These are phyloP conservation scores for Syngnathus typhle DNA, from an alignment of 2,113 vertebrate genomes.

Conservation along the genomic window DNA sequence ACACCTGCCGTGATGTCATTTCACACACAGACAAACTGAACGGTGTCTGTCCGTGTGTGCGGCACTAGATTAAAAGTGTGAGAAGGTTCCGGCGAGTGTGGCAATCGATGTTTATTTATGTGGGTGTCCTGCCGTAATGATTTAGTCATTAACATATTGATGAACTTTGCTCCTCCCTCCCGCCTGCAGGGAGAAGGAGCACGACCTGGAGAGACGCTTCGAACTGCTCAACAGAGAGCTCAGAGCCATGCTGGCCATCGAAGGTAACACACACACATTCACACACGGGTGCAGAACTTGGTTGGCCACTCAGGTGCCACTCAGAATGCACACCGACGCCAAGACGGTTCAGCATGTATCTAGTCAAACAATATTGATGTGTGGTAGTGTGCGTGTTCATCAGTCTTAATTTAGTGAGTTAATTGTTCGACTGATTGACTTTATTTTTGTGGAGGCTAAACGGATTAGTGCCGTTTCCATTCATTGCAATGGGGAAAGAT, in stretches of 20 bases:
- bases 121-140: conserved; percentile 97
- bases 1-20: conserved; percentile 9
- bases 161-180: conserved; percentile 79
- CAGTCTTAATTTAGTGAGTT: no score
- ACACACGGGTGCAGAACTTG: neutral
- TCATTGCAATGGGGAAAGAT: no score
- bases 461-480: no score
- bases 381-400: neutral
- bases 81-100: conserved; percentile 79
- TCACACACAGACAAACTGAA: conserved; percentile 3
- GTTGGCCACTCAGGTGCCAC: conserved; percentile 7
- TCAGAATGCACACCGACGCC: neutral
- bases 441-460: no score
- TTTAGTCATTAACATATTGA: conserved; percentile 99
- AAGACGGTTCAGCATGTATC: neutral
- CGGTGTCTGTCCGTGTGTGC: conserved; percentile 28
- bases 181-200: conserved; percentile 92
- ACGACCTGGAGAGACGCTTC: conserved; percentile 97
- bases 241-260: conserved; percentile 95
- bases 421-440: no score
- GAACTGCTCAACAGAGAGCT: conserved; percentile 97
- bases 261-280: conserved; percentile 78
- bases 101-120: conserved; percentile 89
- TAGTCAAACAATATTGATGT: neutral
- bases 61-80: conserved; percentile 93